Evolutionary conservation across 2,113 vertebrate genomes (phyloP).

Genomic region (Chloroceryle aenea): DNA sequence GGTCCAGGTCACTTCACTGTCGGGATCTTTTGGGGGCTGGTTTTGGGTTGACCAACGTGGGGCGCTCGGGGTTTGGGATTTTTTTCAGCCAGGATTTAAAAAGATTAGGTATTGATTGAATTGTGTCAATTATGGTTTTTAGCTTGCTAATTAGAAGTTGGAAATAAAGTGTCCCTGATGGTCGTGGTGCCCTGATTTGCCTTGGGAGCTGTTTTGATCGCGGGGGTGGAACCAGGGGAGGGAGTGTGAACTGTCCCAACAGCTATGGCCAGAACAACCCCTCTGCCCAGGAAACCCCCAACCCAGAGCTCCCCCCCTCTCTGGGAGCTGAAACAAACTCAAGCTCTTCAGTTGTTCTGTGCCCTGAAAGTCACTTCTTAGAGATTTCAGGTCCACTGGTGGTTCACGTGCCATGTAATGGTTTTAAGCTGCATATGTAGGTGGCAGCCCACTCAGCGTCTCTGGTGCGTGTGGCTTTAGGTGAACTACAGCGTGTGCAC

Average conservation of each 20-base stretch:
- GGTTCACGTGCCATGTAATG: neutral
- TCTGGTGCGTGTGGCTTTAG: neutral
- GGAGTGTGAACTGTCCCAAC: rapidly evolving
- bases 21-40: rapidly evolving
- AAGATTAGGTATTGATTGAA: neutral
- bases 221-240: neutral
- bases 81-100: neutral
- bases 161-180: neutral
- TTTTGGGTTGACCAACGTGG: neutral
- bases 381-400: neutral
- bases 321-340: neutral
- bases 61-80: neutral
- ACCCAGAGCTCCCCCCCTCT: neutral
- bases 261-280: no score
- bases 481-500: neutral
- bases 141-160: neutral
- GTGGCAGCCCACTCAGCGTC: neutral
- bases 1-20: neutral
- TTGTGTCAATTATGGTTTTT: neutral
- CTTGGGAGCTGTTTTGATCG: rapidly evolving
- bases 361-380: neutral
- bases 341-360: rapidly evolving
- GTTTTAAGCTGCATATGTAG: rapidly evolving
- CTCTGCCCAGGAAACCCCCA: neutral
- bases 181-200: neutral